These are phyloP conservation scores for Scaptomyza polygonia DNA, from an alignment of 2,888 invertebrate species.

Conservation along the genomic window DNA sequence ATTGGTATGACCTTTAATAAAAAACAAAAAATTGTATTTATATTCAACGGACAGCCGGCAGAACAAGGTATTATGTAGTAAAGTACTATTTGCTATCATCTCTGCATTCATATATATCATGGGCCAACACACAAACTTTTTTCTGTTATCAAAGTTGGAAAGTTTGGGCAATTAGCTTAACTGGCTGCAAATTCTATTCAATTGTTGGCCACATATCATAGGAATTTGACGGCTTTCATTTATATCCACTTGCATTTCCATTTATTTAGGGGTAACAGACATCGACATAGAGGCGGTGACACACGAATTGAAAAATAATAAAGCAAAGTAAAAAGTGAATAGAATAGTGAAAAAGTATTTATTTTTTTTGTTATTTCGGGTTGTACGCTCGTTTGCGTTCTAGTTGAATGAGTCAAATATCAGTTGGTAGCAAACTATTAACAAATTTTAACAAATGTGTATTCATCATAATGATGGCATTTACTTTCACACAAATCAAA, in stretches of 20 bases:
- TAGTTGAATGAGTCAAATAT: constrained; percentile 34
- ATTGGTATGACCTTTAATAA: too few relatives aligned
- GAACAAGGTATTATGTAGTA: not conserved
- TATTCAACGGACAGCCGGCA: too few relatives aligned
- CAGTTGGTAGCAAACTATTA: constrained; percentile 20
- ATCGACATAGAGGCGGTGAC: constrained; percentile 10
- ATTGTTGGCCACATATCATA: constrained; percentile 25
- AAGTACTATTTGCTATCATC: not conserved
- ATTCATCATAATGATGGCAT: constrained; percentile 23
- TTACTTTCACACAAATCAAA: constrained; percentile 4
- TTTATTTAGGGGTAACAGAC: constrained; percentile 46
- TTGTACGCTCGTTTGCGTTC: constrained; percentile 29
- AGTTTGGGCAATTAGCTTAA: constrained; percentile 34
- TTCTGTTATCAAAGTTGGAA: constrained; percentile 22
- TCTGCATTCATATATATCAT: constrained; percentile 1
- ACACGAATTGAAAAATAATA: not conserved
- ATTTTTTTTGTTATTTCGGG: constrained; percentile 30
- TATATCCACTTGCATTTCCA: constrained; percentile 36
- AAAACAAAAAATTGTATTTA: too few relatives aligned
- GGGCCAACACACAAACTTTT: not conserved
- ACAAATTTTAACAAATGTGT: constrained; percentile 15
- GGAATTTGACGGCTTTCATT: constrained; percentile 25
- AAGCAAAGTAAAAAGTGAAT: too few relatives aligned
- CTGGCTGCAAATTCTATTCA: constrained; percentile 17
- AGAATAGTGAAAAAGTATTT: not conserved